These are phyloP conservation scores for Dicyrtomina minuta DNA, from an alignment of 2,888 invertebrate genomes.

Conservation along the genomic window DNA sequence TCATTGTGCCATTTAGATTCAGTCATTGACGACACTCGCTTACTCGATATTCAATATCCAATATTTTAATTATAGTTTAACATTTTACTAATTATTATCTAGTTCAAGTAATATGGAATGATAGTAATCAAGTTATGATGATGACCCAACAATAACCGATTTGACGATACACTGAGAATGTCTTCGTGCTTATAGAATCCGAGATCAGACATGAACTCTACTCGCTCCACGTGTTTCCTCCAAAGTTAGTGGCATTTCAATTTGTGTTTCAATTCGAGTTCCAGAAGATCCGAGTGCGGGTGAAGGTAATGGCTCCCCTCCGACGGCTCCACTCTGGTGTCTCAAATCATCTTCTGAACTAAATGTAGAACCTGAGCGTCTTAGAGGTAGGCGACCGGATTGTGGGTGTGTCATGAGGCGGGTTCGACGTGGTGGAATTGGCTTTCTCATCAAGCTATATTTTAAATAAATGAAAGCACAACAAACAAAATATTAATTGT, in stretches of 20 bases:
- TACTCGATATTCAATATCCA: too few species aligned
- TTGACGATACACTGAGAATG: too few species aligned
- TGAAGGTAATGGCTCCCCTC: neutral
- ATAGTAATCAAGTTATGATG: too few species aligned
- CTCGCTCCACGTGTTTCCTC: conserved; percentile 24
- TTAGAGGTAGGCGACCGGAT: conserved; percentile 32
- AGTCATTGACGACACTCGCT: too few species aligned
- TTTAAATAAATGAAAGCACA: neutral
- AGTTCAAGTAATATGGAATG: too few species aligned
- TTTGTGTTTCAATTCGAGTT: conserved; percentile 8
- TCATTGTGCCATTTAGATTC: too few species aligned
- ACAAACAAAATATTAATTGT: neutral
- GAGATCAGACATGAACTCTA: conserved; percentile 24
- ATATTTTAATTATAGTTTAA: too few species aligned
- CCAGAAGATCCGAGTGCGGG: neutral
- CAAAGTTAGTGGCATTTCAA: conserved; percentile 20
- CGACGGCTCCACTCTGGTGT: neutral
- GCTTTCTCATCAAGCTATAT: conserved; percentile 48
- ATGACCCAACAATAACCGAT: too few species aligned
- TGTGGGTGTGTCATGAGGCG: conserved; percentile 44
- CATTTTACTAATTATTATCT: too few species aligned
- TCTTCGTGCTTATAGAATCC: too few species aligned
- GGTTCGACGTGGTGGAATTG: conserved; percentile 46
- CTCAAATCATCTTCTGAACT: conserved; percentile 49
- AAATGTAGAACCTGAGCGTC: conserved; percentile 42